Evolutionary conservation across 2,888 invertebrate species (phyloP).

Genomic region (Meghimatium bilineatum): DNA sequence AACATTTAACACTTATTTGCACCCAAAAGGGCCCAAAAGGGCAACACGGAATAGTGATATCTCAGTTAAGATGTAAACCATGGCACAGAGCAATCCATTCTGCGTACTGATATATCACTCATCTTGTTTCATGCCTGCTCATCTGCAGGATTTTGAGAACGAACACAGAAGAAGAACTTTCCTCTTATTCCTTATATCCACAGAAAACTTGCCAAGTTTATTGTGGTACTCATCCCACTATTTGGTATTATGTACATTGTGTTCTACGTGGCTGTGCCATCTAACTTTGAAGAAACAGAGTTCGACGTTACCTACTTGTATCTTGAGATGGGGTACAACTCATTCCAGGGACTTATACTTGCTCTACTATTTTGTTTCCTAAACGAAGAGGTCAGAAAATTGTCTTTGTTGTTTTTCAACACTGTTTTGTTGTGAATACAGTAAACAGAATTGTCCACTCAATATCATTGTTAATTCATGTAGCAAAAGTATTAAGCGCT

Average conservation of each 20-base stretch:
- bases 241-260: conserved; percentile 85
- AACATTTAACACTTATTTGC: too few relatives aligned
- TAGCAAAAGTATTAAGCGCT: too few relatives aligned
- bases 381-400: conserved; percentile 87
- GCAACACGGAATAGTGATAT: too few relatives aligned
- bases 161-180: not conserved
- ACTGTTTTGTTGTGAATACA: too few relatives aligned
- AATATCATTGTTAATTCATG: too few relatives aligned
- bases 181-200: too few relatives aligned
- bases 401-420: too few relatives aligned
- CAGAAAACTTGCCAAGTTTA: conserved; percentile 84
- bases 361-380: conserved; percentile 84
- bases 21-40: too few relatives aligned
- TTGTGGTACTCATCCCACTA: conserved; percentile 83
- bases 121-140: not conserved
- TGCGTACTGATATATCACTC: not conserved
- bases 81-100: too few relatives aligned
- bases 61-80: too few relatives aligned
- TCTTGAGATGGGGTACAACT: conserved; percentile 83
- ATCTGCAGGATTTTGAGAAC: not conserved
- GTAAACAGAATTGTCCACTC: too few relatives aligned
- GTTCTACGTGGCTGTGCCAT: conserved; percentile 80
- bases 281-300: conserved; percentile 78
- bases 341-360: conserved; percentile 85
- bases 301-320: conserved; percentile 80